Evolutionary conservation across 2,888 invertebrate genomes (phyloP).

Genomic region (Heliconius sara): DNA sequence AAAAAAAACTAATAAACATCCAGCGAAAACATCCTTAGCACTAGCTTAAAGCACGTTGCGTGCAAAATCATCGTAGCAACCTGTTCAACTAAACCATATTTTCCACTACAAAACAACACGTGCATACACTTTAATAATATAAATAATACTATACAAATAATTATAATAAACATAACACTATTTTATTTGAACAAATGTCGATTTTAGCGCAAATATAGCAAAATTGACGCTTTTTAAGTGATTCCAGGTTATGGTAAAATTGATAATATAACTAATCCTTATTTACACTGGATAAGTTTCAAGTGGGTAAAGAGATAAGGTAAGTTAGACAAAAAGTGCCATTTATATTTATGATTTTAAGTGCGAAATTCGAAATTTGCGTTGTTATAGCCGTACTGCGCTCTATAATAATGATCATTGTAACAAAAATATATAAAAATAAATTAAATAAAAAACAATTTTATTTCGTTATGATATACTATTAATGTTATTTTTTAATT

Average conservation of each 20-base stretch:
- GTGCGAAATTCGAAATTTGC: slow-evolving; percentile 36
- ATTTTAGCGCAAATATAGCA: slow-evolving; percentile 56
- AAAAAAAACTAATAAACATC: not conserved
- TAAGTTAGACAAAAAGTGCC: slow-evolving; percentile 61
- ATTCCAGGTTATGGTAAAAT: slow-evolving; percentile 71
- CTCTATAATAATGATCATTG: not conserved
- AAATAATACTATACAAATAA: slow-evolving; percentile 61
- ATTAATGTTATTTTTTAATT: not conserved
- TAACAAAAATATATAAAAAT: not conserved
- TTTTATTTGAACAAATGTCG: slow-evolving; percentile 78
- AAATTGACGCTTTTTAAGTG: slow-evolving; percentile 64
- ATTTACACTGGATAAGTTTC: slow-evolving; percentile 75
- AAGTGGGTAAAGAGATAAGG: slow-evolving; percentile 77
- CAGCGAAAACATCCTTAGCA: not conserved
- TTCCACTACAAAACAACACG: slow-evolving; percentile 51
- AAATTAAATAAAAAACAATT: not conserved
- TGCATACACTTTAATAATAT: slow-evolving; percentile 57
- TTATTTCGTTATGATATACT: not conserved
- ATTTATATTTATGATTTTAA: slow-evolving; percentile 49
- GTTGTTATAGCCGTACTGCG: not conserved
- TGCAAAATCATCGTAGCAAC: slow-evolving; percentile 1
- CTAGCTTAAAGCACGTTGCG: not conserved
- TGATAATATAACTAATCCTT: slow-evolving; percentile 79
- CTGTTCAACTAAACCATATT: not conserved
- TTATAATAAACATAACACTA: slow-evolving; percentile 52